Evolutionary conservation across 2,797 vertebrate species (phyloP).

Genomic region (Galaxias olidus): DNA sequence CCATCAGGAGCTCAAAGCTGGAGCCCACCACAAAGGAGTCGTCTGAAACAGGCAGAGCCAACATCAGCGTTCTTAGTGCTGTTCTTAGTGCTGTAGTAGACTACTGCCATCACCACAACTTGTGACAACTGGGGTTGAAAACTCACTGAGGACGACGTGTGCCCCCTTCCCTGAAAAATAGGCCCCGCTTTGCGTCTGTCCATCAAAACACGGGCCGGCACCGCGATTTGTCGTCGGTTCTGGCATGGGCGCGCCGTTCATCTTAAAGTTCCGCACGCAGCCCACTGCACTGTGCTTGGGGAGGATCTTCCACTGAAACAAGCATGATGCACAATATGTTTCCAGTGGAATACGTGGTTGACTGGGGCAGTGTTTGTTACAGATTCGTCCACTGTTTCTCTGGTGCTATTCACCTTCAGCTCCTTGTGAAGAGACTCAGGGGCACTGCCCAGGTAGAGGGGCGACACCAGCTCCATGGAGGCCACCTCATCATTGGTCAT

Average conservation of each 20-base stretch:
- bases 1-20: slow-evolving; percentile 84
- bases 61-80: slow-evolving; percentile 13
- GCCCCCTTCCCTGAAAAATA: slow-evolving; percentile 88
- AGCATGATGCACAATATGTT: neutral
- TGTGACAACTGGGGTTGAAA: neutral
- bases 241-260: slow-evolving; percentile 76
- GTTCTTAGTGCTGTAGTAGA: too few species aligned
- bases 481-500: slow-evolving; percentile 65
- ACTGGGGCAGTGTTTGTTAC: neutral
- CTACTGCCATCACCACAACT: neutral
- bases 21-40: slow-evolving; percentile 75
- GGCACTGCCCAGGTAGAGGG: slow-evolving; percentile 80
- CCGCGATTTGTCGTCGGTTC: slow-evolving; percentile 72
- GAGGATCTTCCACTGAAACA: slow-evolving; percentile 75
- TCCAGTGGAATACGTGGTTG: neutral
- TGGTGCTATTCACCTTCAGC: slow-evolving; percentile 61
- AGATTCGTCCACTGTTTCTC: neutral
- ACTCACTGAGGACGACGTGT: slow-evolving; percentile 83
- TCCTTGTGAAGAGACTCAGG: slow-evolving; percentile 65
- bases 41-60: slow-evolving; percentile 66
- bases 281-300: slow-evolving; percentile 85
- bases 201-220: slow-evolving; percentile 81
- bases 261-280: slow-evolving; percentile 86
- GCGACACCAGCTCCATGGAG: slow-evolving; percentile 67
- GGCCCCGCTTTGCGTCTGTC: slow-evolving; percentile 78